Evolutionary conservation across 2,797 vertebrate genomes (phyloP), one percentile per base, ranked within the genome.

Genomic region (Aselliscus stoliczkanus): DNA sequence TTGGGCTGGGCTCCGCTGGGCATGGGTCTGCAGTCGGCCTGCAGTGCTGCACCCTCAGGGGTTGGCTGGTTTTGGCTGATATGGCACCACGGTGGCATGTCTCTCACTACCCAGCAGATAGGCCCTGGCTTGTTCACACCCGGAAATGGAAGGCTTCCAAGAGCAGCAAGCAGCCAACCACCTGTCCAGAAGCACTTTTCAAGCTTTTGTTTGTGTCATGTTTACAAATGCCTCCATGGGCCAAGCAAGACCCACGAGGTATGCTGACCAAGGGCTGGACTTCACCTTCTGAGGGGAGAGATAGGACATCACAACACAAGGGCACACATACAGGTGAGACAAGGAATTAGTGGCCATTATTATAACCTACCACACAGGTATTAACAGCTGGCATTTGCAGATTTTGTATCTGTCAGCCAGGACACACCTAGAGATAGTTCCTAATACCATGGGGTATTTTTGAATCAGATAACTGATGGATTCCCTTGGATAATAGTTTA

Each of bases 111-210:
- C 47, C 20, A 50, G 29, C 50, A 75, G 64, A 17, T 34, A 42
- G 34, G 81, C 31, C 37, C 0, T 0, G 47, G 42, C 67, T 88
- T 47, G 14, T 15, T 8, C 25, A 20, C 17, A 18, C 14, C 17
- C 13, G 5, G 65, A 65, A 5, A 50, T 1, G 4, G 39, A 70
- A 58, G 47, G 17, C n/a, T 21, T 44, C 70, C 15, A 7, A 56
- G 29, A 7, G 15, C 0, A 44, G 37, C 4, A 5, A 5, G 10
- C 0, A 1, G 20, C 18, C 9, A 17, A 4, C 50, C 3, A 4
- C 21, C 6, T 1, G 18, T 11, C 5, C 0, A 17, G 23, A 69
- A 73, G 54, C 1, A 4, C 14, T 52, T 69, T 14, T 14, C 42
- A 27, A 44, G 25, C 34, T 54, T 58, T 25, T 13, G 31, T 21